Base-by-base conservation (phyloP, 2,113 vertebrate genomes). In the Tonatia bakeri region DNA sequence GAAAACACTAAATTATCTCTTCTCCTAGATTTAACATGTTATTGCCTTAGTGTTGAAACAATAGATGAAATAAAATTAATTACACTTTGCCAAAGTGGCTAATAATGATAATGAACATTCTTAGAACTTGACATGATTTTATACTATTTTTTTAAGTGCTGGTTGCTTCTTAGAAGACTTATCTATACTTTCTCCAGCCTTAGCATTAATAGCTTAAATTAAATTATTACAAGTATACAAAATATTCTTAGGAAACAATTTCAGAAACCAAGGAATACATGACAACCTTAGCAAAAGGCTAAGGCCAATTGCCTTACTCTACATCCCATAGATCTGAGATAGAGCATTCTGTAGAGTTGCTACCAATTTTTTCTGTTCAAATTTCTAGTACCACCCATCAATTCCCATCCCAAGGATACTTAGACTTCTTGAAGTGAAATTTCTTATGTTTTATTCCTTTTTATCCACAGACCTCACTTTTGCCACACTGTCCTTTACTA, bases 21-120 rank as follows among this genome's bases (percentile, higher is more conserved):
- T 81, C 26, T 91, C 38, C 9, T 59, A 85, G 36, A 77, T 70
- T 96, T 77, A 85, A 94, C 91, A 81, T 76, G 43, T 70, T 75
- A 81, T 84, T 73, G 19, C 7, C 9, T 88, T 76, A 83, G 20
- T 87, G 8, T 83, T 94, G 33, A 94, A 43, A 87, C 61, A 69
- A 16, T 69, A 79, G 83, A 84, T 43, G 43, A 91, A 95, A 85
- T 95, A 40, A 91, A 97, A 67, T 93, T 77, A 93, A 85, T 52
- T 91, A 80, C n/a, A 4, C 4, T 85, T 20, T 85, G 22, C 28
- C 38, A 85, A 87, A 69, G 4, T 61, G 19, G 67, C 36, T 72
- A 80, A 40, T 84, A 33, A 43, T 70, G 70, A 88, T 36, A 93
- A 95, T 1, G 2, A 64, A 73, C 7, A 91, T 89, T 95, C 67